Percentiles rank a stretch among this genome's conserved stretches.
Evolutionary conservation across 2,113 vertebrate species (phyloP).

Genomic region (Ceratotherium simum): DNA sequence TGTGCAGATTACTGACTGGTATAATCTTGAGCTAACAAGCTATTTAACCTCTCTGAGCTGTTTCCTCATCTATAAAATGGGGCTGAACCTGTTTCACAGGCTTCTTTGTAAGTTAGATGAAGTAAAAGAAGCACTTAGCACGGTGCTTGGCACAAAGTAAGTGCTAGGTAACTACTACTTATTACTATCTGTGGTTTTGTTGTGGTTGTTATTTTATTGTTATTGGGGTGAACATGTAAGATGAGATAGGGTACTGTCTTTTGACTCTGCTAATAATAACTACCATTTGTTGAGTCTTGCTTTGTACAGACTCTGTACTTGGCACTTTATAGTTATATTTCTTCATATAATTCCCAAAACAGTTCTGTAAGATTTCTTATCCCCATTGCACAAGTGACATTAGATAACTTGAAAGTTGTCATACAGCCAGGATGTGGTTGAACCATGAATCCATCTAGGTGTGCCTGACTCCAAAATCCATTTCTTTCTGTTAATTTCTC

Average conservation of each 20-base stretch:
- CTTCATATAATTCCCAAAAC: constrained; percentile 24
- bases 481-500: constrained; percentile 37
- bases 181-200: not conserved
- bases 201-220: not conserved
- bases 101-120: constrained; percentile 38
- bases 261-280: not conserved
- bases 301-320: constrained; percentile 27
- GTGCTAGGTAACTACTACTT: not conserved
- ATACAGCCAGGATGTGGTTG: not conserved
- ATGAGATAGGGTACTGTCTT: not conserved
- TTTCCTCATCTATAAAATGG: constrained; percentile 29
- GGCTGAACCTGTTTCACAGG: not conserved
- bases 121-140: not conserved
- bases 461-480: constrained; percentile 27
- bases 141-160: not conserved
- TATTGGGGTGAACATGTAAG: not conserved
- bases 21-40: constrained; percentile 16
- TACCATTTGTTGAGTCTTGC: constrained; percentile 33
- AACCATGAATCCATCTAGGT: not conserved
- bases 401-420: constrained; percentile 40
- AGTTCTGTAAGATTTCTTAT: not conserved
- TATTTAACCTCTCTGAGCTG: not conserved
- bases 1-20: not conserved
- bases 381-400: not conserved
- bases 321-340: constrained; percentile 27